Base-by-base conservation (phyloP, 2,113 vertebrate species). In the Brachyistius frenatus region DNA sequence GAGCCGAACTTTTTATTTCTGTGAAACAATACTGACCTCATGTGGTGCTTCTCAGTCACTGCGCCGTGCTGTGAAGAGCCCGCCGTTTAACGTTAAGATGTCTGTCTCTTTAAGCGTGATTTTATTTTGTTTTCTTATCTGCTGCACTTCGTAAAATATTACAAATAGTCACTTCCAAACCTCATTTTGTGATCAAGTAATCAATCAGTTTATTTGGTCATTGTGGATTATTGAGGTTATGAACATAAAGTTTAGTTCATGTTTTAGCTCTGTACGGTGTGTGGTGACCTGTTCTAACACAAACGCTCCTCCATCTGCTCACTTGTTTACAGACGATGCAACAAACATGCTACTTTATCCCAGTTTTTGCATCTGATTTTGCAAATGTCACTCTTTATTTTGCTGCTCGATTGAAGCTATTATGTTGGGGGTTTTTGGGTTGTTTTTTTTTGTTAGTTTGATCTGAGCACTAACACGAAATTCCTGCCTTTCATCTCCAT, bases 21-120 rank as follows among this genome's bases (percentile, higher is more conserved):
- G 2, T 72, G 33, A 46, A 47, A 16, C 73, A 73, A 86, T 64
- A 88, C 78, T 85, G 86, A 66, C 88, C 81, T 83, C 86, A 0
- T 60, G 1, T 85, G 88, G 86, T 64, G 14, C 1, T 3, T 41
- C 6, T 64, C 10, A 2, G 23, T 23, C 13, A 61, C 30, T 72
- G 63, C 80, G 69, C 5, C 33, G 23, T 23, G 23, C 23, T 23
- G 23, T 23, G 23, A 23, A 23, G 23, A 23, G 23, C 23, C 23
- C 23, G 1, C 23, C 23, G 23, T 23, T 23, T 23, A 23, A 23
- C 23, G 23, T 23, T 23, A 23, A 23, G 31, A 11, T 31, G 53
- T 8, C 13, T 10, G 13, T 55, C 53, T 11, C 23, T 31, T 32
- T 55, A 32, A 55, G n/a, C 6, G 11, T 14, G 47, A 13, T 49